Conservation (phyloP, 2,888 invertebrate genomes). For the Rhyacophila evoluta region DNA sequence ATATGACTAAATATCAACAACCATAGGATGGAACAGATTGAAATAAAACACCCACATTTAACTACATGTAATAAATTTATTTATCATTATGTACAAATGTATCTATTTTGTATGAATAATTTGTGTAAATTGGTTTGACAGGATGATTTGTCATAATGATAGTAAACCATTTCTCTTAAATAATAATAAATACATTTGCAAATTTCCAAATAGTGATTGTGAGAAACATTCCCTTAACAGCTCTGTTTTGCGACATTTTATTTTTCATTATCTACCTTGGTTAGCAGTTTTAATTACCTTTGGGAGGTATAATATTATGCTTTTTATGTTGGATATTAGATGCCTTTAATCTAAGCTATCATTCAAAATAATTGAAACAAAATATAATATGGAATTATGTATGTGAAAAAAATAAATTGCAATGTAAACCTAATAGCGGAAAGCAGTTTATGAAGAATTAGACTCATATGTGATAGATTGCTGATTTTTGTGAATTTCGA, state of each 20-base stretch:
- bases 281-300: neutral
- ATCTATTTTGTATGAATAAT: constrained; percentile 41
- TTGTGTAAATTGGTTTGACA: constrained; percentile 38
- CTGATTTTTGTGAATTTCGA: neutral
- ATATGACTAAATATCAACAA: too few species aligned
- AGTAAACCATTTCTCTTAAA: neutral
- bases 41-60: constrained; percentile 6
- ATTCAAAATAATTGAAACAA: neutral
- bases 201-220: neutral
- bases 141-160: neutral
- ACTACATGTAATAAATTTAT: constrained; percentile 41
- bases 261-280: neutral
- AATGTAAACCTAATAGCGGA: neutral
- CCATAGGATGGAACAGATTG: too few species aligned
- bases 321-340: neutral
- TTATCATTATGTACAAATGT: constrained; percentile 48
- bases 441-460: neutral
- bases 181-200: constrained; percentile 25
- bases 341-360: neutral
- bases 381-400: neutral
- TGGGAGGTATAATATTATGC: neutral
- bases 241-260: neutral
- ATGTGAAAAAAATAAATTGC: neutral
- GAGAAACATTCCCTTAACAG: neutral
- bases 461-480: neutral